Percentiles rank a stretch among this genome's conserved stretches.
phyloP scores from a whole-genome alignment of 2,888 invertebrate species.

The Eubasilissa splendida region DNA sequence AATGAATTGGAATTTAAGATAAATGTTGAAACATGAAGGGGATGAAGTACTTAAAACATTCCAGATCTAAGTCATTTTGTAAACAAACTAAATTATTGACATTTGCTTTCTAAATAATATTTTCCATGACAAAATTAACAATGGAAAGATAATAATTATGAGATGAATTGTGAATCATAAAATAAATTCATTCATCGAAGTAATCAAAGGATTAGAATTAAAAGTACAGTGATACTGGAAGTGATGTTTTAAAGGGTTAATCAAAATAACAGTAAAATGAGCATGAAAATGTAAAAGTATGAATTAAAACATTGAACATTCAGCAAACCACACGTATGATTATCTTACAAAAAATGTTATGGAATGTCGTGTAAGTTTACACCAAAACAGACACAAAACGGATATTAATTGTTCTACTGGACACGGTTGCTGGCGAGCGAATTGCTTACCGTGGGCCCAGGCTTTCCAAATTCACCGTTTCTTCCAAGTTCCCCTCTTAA shows the following conservation, averaged over 20 bases:
- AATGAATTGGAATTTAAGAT: slow-evolving; percentile 10
- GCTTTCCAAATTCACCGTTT: slow-evolving; percentile 81
- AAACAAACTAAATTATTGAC: slow-evolving; percentile 2
- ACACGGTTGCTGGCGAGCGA: slow-evolving; percentile 61
- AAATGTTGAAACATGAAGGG: not conserved
- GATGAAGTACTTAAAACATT: slow-evolving; percentile 37
- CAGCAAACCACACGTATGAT: slow-evolving; percentile 55
- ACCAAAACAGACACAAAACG: slow-evolving; percentile 40
- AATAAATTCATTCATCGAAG: slow-evolving; percentile 56
- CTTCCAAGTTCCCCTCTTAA: slow-evolving; percentile 83
- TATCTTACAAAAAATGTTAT: slow-evolving; percentile 46
- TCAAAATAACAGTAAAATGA: slow-evolving; percentile 61
- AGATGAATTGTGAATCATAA: slow-evolving; percentile 14
- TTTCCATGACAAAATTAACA: slow-evolving; percentile 23
- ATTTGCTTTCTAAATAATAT: no score
- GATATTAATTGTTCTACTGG: slow-evolving; percentile 51
- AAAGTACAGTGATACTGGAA: not conserved
- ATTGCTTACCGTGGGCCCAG: slow-evolving; percentile 84
- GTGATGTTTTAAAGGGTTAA: slow-evolving; percentile 27
- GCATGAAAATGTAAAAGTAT: slow-evolving; percentile 59
- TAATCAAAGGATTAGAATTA: slow-evolving; percentile 54
- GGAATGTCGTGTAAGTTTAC: slow-evolving; percentile 31
- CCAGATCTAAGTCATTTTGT: slow-evolving; percentile 27
- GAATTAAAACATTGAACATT: slow-evolving; percentile 52
- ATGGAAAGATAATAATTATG: not conserved